Evolutionary conservation across 2,888 invertebrate genomes (phyloP).

Genomic region (Penaeus monodon): DNA sequence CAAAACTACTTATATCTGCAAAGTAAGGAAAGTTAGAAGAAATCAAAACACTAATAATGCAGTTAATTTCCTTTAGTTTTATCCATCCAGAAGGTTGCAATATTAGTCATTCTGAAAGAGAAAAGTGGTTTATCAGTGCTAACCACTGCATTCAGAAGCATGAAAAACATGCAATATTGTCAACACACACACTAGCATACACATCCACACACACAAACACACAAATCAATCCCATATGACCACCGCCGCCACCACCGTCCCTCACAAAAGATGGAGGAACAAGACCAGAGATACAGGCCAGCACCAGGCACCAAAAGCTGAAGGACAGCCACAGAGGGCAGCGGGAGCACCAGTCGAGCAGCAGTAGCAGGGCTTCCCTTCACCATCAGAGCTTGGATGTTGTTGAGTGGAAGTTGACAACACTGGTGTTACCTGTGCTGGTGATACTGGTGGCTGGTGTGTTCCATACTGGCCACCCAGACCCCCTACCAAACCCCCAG

Average conservation of each 20-base stretch:
- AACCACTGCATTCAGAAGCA: conserved; percentile 16
- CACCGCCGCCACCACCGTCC: conserved; percentile 53
- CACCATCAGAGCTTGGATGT: conserved; percentile 39
- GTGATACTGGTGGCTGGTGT: conserved; percentile 51
- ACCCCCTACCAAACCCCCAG: conserved; percentile 47
- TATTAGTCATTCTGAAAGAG: conserved; percentile 2
- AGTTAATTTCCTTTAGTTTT: too few relatives aligned
- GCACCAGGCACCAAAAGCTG: conserved; percentile 60
- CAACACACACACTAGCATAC: conserved; percentile 32
- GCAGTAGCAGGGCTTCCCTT: conserved; percentile 48
- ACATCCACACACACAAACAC: conserved; percentile 29
- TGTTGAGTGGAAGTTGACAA: conserved; percentile 30
- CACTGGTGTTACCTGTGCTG: conserved; percentile 54
- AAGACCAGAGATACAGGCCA: conserved; percentile 51
- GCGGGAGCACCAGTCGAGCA: conserved; percentile 12
- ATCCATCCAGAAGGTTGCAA: neutral
- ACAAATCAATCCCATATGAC: conserved; percentile 41
- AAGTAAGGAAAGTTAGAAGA: neutral
- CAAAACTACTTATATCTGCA: conserved; percentile 2
- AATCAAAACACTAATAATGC: too few relatives aligned
- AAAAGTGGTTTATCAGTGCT: conserved; percentile 9
- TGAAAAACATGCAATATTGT: conserved; percentile 40
- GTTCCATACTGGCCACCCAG: conserved; percentile 47
- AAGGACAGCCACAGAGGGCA: conserved; percentile 46
- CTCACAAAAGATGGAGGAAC: conserved; percentile 40